A percentile compares a stretch with the other conserved stretches of the same genome.
Evolutionary conservation across 2,113 vertebrate species (phyloP).

Genomic region (Phrynosoma blainvillii): DNA sequence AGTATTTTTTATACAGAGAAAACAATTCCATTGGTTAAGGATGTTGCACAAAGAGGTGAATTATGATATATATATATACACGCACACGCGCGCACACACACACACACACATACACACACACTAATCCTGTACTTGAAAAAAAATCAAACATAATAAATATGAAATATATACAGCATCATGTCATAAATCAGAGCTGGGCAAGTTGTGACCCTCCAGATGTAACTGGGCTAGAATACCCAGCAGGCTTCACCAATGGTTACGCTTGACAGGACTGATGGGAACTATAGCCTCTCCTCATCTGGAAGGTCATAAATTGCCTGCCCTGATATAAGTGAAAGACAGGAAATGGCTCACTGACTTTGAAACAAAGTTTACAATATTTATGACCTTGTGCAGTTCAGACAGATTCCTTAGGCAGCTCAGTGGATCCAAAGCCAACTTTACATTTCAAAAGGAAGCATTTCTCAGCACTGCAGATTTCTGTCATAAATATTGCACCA

Average conservation of each 20-base stretch:
- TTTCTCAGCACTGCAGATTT: slow-evolving; percentile 17
- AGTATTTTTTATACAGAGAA: background rate
- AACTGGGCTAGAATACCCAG: too few relatives aligned
- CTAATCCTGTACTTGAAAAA: background rate
- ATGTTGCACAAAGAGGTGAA: slow-evolving; percentile 11
- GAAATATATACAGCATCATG: background rate
- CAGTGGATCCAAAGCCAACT: slow-evolving; percentile 31
- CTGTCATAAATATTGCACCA: slow-evolving; percentile 41
- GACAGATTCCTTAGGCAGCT: slow-evolving; percentile 50
- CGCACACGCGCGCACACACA: too few relatives aligned
- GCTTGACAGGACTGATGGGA: background rate
- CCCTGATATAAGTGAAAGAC: background rate
- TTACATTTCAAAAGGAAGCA: slow-evolving; percentile 43
- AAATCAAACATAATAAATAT: background rate
- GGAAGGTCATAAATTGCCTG: background rate
- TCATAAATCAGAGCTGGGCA: background rate
- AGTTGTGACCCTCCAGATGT: background rate
- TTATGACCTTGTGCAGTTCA: slow-evolving; percentile 27
- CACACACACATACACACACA: background rate
- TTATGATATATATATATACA: too few relatives aligned
- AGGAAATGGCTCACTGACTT: slow-evolving; percentile 12
- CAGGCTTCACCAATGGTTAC: background rate
- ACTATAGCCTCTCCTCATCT: background rate
- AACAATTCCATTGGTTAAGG: background rate
- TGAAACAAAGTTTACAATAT: slow-evolving; percentile 29